Conservation (phyloP, 2,797 vertebrate species). For the Neomorphus geoffroyi region DNA sequence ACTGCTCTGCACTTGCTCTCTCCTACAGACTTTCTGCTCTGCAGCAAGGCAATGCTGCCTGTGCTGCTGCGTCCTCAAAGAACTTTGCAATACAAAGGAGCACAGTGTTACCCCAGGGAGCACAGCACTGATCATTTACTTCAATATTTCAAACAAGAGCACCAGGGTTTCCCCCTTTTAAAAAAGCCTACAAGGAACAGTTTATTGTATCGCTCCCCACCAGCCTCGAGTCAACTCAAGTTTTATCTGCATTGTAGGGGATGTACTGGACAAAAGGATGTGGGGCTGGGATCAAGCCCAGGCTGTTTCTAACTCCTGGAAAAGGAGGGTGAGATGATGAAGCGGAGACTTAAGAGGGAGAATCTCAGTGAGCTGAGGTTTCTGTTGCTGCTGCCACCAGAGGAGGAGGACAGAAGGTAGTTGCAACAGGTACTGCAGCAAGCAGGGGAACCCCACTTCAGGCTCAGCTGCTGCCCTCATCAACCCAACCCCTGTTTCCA, state of each 20-base stretch:
- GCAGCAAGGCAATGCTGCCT: constrained; percentile 14
- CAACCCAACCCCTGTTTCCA: neutral
- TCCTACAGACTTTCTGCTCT: constrained; percentile 57
- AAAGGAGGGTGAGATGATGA: neutral
- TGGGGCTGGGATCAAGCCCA: neutral
- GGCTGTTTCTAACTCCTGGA: neutral
- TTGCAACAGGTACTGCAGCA: constrained; percentile 14
- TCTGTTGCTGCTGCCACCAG: neutral
- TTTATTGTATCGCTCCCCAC: rapidly evolving
- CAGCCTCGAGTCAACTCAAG: neutral
- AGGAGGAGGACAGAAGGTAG: neutral
- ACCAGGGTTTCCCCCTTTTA: neutral
- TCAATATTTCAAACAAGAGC: neutral
- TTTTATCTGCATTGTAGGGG: neutral
- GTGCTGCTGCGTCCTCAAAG: neutral
- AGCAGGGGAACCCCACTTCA: neutral
- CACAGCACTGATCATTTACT: neutral
- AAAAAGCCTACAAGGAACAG: neutral
- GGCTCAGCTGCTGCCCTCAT: neutral
- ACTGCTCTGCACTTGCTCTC: constrained; percentile 1
- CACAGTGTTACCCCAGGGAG: rapidly evolving
- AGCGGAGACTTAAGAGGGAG: neutral
- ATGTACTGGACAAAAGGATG: neutral
- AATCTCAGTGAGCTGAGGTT: neutral
- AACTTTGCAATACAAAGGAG: neutral